Conservation (phyloP, 2,797 vertebrate species). For the Paratrypauchen microcephalus region DNA sequence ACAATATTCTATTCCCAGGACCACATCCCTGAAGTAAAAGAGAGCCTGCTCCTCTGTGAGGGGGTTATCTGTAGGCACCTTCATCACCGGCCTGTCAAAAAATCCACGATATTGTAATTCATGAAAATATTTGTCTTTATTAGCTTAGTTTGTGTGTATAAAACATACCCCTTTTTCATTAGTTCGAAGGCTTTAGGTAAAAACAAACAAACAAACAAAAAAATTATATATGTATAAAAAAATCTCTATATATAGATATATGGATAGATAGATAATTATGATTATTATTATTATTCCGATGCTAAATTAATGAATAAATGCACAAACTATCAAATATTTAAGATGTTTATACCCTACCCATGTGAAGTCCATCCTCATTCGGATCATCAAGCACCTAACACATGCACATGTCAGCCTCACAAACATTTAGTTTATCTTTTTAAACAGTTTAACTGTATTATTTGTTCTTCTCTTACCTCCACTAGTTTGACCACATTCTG, state of each 20-base stretch:
- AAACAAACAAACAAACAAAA: no score
- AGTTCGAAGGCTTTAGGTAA: slow-evolving; percentile 88
- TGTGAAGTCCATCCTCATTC: slow-evolving; percentile 91
- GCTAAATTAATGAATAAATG: background rate
- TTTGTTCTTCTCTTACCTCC: slow-evolving; percentile 78
- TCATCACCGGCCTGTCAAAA: slow-evolving; percentile 88
- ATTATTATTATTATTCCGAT: slow-evolving; percentile 19
- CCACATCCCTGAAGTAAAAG: slow-evolving; percentile 88
- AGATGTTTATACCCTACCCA: slow-evolving; percentile 78
- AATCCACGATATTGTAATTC: background rate
- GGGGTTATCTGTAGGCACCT: slow-evolving; percentile 87
- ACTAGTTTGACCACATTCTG: slow-evolving; percentile 91
- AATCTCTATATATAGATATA: no score
- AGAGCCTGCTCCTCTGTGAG: slow-evolving; percentile 87
- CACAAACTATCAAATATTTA: background rate
- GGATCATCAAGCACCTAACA: slow-evolving; percentile 93
- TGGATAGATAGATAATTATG: no score
- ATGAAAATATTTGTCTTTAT: background rate
- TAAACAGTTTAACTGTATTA: background rate
- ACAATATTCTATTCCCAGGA: slow-evolving; percentile 95
- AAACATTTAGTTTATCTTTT: slow-evolving; percentile 14
- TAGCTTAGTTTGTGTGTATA: background rate
- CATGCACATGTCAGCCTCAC: slow-evolving; percentile 5
- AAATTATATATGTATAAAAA: no score
- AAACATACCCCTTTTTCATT: slow-evolving; percentile 91